Evolutionary conservation across 2,797 vertebrate genomes (phyloP), one percentile per base, ranked within the genome.

Genomic region (Heterohyrax brucei): DNA sequence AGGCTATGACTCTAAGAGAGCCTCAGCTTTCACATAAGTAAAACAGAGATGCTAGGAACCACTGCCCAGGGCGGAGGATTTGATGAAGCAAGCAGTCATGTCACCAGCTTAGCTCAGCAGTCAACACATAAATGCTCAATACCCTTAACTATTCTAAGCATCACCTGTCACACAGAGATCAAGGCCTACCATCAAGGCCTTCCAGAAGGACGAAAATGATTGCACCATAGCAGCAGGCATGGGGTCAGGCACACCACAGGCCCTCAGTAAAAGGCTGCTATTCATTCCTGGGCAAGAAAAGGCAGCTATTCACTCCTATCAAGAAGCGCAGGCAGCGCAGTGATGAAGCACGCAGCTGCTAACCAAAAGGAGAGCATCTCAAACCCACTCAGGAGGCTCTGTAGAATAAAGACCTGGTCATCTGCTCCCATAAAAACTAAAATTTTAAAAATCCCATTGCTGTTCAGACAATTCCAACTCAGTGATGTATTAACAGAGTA

Each of bases 171-270:
- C 9, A 13, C 3, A 16, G 5, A 30, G 18, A 50, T 48, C 72
- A 61, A 50, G 0, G n/a, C 10, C 75, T 12, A 10, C 44, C 44
- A 28, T 44, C 10, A 33, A 4, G 66, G 19, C n/a, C 39, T 6
- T 22, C 68, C 56, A 2, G 44, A 75, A 75, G 48, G 39, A 75
- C 48, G 4, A 68, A 1, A 53, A 87, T 46, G 8, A 48, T 33
- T 1, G 18, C 0, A 18, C 44, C n/a, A 0, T 26, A 56, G 39
- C 3, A 19, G 56, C 5, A 5, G 28, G 72, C 56, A 4, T 26
- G 12, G 53, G 2, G 81, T 5, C 59, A 12, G 22, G 77, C 8
- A 21, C 66, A 33, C 73, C 68, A 33, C 0, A 4, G 12, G 16
- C 70, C 28, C 30, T 53, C 56, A 28, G 44, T 30, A 77, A 94